Conservation (phyloP, 2,888 invertebrate species). For the Chloromyia formosa region DNA sequence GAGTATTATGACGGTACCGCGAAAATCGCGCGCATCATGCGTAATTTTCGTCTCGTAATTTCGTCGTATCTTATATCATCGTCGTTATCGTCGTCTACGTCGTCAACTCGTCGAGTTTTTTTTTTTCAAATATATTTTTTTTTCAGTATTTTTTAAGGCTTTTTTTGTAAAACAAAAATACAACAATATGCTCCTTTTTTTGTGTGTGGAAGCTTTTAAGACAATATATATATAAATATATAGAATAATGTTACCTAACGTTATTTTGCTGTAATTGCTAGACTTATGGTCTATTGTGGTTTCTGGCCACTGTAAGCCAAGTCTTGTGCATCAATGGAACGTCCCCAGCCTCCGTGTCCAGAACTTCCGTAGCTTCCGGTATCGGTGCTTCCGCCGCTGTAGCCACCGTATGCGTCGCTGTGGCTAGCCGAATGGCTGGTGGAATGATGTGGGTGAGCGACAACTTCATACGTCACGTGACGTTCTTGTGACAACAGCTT, state of each 20-base stretch:
- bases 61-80: too few relatives aligned
- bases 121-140: too few relatives aligned
- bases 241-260: background rate
- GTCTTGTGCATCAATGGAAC: constrained; percentile 78
- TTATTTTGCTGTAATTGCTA: background rate
- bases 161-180: constrained; percentile 26
- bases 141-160: background rate
- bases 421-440: constrained; percentile 75
- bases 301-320: constrained; percentile 83
- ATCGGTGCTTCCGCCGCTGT: constrained; percentile 67
- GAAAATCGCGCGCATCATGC: too few relatives aligned
- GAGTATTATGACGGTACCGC: too few relatives aligned
- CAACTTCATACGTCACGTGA: constrained; percentile 88
- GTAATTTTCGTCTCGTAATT: too few relatives aligned
- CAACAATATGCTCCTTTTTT: background rate
- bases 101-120: too few relatives aligned
- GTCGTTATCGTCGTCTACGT: too few relatives aligned
- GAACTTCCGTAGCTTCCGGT: constrained; percentile 73
- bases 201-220: background rate
- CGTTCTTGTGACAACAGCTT: constrained; percentile 83
- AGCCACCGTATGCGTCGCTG: constrained; percentile 70
- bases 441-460: constrained; percentile 83
- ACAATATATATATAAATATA: background rate
- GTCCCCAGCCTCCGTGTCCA: constrained; percentile 77
- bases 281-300: constrained; percentile 64